Conservation (phyloP, 2,797 vertebrate genomes). For the Cheirogaleus major region DNA sequence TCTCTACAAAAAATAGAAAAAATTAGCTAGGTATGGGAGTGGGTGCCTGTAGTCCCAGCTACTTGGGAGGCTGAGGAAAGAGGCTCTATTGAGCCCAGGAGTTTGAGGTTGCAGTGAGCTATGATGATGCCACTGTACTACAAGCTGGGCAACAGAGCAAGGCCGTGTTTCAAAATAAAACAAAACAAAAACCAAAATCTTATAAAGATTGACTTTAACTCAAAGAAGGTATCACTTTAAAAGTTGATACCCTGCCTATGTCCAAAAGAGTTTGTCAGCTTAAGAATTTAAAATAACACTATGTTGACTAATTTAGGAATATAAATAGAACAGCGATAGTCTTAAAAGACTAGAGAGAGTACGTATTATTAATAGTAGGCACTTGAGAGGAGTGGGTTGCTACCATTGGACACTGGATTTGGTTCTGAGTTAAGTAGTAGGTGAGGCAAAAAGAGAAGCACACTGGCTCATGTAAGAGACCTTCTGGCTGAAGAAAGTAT, state of each 20-base stretch:
- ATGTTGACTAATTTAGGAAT: constrained; percentile 35
- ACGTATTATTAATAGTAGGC: background rate
- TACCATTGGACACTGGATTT: constrained; percentile 15
- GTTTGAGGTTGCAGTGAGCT: background rate
- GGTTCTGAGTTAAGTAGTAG: constrained; percentile 41
- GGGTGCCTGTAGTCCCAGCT: background rate
- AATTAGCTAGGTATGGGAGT: background rate
- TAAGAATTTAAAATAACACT: constrained; percentile 58
- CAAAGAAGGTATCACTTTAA: constrained; percentile 30
- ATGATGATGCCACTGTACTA: background rate
- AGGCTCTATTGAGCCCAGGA: background rate
- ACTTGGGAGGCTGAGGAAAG: background rate
- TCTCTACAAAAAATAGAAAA: background rate
- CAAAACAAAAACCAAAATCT: background rate
- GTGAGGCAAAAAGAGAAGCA: constrained; percentile 17
- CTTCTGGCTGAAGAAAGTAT: constrained; percentile 26
- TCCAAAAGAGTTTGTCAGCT: constrained; percentile 24
- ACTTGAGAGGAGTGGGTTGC: constrained; percentile 10
- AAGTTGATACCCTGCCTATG: background rate
- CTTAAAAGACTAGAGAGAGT: background rate
- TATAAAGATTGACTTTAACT: constrained; percentile 16
- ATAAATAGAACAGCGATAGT: constrained; percentile 36
- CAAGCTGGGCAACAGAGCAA: background rate
- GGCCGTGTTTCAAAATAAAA: background rate
- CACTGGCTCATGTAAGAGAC: background rate